Evolutionary conservation across 1,140 invertebrate genomes (phyloP), one percentile per base, ranked within the genome.

Genomic region (Anastatus disparis): DNA sequence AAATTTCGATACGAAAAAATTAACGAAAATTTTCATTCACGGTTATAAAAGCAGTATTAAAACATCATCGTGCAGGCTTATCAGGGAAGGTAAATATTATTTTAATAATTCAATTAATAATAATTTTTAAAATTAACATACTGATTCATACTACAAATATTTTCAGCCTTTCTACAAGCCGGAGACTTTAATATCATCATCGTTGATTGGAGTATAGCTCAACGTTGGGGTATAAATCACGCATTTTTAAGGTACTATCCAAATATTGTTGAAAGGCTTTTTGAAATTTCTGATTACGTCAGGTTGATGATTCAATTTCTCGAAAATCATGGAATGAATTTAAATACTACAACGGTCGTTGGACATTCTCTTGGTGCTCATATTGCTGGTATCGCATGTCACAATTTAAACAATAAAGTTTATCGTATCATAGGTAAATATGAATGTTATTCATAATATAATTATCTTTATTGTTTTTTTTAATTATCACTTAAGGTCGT

Each of bases 301-400:
- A 26, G 6, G 20, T 24, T 29, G 15, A 55, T 70, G 24, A 35
- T 70, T 20, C 29, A 2, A 20, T 64, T 63, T 24, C 22, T 70
- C 7, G 42, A 55, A 31, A 38, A 24, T 12, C 35, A 46, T 26
- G 68, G 52, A 56, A 17, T 56, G 26, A n/a, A 70, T 64, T 26
- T 56, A 12, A 70, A 27, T 15, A 20, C 10, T 9, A 35, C 29
- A n/a, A 65, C 38, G 20, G 1, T 58, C 13, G 78, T 84, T 27
- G 82, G 82, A 3, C 81, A 83, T 68, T 79, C 79, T 17, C 77
- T 88, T 63, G 87, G 87, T 38, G 87, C 87, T 4, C 87, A 88
- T 76, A 81, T 87, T 26, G 83, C 85, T 24, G 87, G 87, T 17
- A 86, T 83, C 80, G 81, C 67, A 15, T 20, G 29, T 29, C 46